Evolutionary conservation across 2,797 vertebrate species (phyloP).

Genomic region (Poecile montanus): DNA sequence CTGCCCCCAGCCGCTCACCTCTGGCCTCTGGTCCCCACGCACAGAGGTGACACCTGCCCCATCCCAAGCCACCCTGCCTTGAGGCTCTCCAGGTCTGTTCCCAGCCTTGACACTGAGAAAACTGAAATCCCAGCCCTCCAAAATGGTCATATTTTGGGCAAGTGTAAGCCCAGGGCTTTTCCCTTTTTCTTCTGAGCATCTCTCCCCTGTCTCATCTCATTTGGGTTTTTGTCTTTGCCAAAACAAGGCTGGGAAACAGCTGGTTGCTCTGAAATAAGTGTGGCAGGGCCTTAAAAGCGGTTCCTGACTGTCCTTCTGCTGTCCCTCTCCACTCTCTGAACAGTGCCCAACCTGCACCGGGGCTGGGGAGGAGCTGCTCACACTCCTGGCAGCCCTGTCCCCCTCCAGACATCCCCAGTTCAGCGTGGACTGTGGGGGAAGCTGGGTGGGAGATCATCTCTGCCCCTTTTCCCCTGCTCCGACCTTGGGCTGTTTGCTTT

Average conservation of each 20-base stretch:
- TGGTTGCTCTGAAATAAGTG: background rate
- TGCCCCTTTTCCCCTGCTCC: background rate
- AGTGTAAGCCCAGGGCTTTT: fast-evolving
- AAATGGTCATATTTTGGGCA: background rate
- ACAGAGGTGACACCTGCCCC: background rate
- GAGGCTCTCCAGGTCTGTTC: background rate
- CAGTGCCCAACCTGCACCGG: fast-evolving
- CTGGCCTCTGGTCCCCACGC: background rate
- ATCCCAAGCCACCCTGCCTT: background rate
- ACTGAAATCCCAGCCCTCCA: background rate
- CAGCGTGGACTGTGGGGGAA: background rate
- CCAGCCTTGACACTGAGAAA: background rate
- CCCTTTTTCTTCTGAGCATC: background rate
- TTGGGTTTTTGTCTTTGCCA: background rate
- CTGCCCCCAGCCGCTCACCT: background rate
- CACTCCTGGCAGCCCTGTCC: background rate
- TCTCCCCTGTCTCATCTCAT: fast-evolving
- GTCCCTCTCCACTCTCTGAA: background rate
- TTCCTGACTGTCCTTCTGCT: background rate
- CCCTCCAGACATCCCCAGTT: fast-evolving
- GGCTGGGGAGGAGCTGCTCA: background rate
- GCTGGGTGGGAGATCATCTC: background rate
- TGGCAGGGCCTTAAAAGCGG: background rate
- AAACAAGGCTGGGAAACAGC: background rate
- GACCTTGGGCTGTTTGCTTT: constrained; percentile 57